A percentile compares a stretch with the other conserved stretches of the same genome.
Evolutionary conservation across 1,140 invertebrate species (phyloP).

Genomic region (Drosophila albomicans): DNA sequence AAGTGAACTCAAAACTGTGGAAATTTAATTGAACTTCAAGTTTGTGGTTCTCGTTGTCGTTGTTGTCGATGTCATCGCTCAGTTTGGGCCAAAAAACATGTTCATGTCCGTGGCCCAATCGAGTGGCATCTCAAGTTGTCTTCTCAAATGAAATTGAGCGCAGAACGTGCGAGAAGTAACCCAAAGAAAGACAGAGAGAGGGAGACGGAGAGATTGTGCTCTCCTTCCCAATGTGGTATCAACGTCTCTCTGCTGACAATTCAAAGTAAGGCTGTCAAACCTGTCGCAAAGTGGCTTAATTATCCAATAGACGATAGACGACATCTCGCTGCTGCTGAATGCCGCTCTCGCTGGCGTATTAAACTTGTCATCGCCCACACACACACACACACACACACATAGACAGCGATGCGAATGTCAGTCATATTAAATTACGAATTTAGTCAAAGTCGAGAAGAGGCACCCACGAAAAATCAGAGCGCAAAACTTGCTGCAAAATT

Average conservation of each 20-base stretch:
- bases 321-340: constrained; percentile 1
- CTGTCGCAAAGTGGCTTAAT: constrained; percentile 82
- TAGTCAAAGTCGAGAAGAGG: background rate
- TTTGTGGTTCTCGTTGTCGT: constrained; percentile 31
- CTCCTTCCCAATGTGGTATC: background rate
- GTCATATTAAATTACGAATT: constrained; percentile 69
- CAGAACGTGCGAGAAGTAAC: constrained; percentile 11
- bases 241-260: constrained; percentile 58
- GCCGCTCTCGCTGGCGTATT: constrained; percentile 35
- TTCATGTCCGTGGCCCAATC: constrained; percentile 35
- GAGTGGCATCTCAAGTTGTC: constrained; percentile 45
- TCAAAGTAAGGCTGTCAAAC: constrained; percentile 77
- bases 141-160: constrained; percentile 55
- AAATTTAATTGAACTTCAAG: constrained; percentile 80
- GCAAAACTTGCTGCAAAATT: constrained; percentile 10
- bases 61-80: constrained; percentile 9
- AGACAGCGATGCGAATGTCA: constrained; percentile 41
- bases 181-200: too few relatives aligned
- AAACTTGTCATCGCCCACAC: constrained; percentile 63
- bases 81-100: constrained; percentile 7
- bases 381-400: background rate
- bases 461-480: constrained; percentile 5
- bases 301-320: constrained; percentile 78
- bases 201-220: background rate
- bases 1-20: constrained; percentile 34